phyloP scores from a whole-genome alignment of 2,797 vertebrate species.

The Lophotriccus pileatus region DNA sequence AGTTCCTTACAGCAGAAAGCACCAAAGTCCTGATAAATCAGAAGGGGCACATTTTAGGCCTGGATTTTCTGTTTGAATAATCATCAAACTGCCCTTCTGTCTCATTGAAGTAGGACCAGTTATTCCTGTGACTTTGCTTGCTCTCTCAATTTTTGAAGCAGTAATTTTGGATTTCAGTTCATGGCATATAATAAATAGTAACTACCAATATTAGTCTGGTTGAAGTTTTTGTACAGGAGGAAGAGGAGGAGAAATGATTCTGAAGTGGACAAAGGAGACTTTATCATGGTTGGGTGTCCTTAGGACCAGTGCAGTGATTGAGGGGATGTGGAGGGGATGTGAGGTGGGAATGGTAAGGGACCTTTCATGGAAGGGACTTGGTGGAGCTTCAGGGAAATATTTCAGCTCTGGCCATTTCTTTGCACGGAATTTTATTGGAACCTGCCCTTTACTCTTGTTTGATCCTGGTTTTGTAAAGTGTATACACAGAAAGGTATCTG shows the following conservation, averaged over 20 bases:
- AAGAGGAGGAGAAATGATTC: neutral
- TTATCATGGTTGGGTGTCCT: rapidly evolving
- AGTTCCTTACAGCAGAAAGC: neutral
- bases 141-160: neutral
- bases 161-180: neutral
- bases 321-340: neutral
- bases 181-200: neutral
- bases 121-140: neutral
- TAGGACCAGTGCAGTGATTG: neutral
- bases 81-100: neutral
- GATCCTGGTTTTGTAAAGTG: neutral
- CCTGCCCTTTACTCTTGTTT: neutral
- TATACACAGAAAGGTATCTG: neutral
- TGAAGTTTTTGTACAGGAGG: neutral
- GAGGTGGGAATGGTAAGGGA: neutral
- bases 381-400: neutral
- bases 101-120: neutral
- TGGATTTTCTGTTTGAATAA: neutral
- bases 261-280: rapidly evolving
- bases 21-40: neutral
- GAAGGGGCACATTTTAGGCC: neutral
- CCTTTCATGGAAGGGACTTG: neutral
- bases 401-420: neutral
- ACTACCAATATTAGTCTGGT: neutral
- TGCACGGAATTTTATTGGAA: rapidly evolving